Evolutionary conservation across 2,797 vertebrate genomes (phyloP).

Genomic region (Dromococcyx pavoninus): DNA sequence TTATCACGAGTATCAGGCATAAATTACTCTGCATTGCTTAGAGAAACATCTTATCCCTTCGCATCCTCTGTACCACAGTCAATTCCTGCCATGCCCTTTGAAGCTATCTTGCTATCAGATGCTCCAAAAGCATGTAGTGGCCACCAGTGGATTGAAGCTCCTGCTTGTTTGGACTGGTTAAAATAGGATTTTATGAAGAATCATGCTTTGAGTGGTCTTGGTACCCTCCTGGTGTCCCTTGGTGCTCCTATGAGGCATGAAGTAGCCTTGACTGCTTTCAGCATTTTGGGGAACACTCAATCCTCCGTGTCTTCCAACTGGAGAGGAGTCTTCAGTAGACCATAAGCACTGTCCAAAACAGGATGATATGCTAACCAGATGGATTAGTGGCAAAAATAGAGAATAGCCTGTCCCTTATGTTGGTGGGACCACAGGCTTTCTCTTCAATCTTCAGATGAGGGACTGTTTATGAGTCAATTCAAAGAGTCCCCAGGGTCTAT

Average conservation of each 20-base stretch:
- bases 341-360: neutral
- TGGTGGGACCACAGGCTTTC: neutral
- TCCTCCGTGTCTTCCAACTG: no score
- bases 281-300: neutral
- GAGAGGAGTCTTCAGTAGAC: neutral
- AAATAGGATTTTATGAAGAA: neutral
- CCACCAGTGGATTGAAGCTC: neutral
- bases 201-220: neutral
- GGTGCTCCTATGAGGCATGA: neutral
- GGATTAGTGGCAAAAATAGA: neutral
- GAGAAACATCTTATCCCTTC: neutral
- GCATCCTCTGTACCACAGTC: no score
- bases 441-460: neutral
- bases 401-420: neutral
- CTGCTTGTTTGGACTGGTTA: neutral
- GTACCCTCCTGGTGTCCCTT: neutral
- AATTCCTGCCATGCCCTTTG: neutral
- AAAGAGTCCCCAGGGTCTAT: neutral
- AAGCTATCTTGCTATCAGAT: neutral
- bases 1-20: neutral
- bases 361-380: neutral
- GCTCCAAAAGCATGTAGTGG: neutral
- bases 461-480: neutral
- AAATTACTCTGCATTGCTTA: neutral
- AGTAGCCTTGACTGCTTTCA: neutral